Conservation (phyloP, 37 sponge, comb jelly and placozoan species). For the Beroe forskalii region DNA sequence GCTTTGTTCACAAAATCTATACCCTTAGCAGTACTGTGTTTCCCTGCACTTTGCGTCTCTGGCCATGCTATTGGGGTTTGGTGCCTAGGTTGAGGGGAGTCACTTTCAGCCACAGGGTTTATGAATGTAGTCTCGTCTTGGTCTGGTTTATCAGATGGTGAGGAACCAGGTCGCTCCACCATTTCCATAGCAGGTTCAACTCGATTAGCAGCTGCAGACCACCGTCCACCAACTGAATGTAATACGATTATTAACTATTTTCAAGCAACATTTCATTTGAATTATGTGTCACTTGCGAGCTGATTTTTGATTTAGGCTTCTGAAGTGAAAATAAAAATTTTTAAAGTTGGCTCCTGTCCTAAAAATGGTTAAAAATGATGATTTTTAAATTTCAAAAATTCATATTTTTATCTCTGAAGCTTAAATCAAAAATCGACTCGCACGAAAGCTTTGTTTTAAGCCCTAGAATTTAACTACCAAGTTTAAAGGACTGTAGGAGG, state of each 20-base stretch:
- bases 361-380: no score
- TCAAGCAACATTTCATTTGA: not conserved
- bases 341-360: no score
- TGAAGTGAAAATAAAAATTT: no score
- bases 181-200: conserved; percentile 47
- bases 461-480: no score
- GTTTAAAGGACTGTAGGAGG: no score
- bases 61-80: conserved; percentile 19
- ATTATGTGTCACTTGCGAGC: not conserved
- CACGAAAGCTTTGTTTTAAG: no score
- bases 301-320: not conserved
- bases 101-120: conserved; percentile 30
- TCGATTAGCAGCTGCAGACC: not conserved
- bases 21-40: not conserved
- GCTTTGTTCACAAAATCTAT: conserved; percentile 17
- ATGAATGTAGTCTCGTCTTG: not conserved
- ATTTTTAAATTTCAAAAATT: no score
- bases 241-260: no score
- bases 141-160: not conserved
- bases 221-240: not conserved
- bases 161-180: not conserved
- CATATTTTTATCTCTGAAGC: no score
- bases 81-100: not conserved
- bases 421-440: no score
- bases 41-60: not conserved